Evolutionary conservation across 2,888 invertebrate genomes (phyloP).

Genomic region (Cryptophagus acutangulus): DNA sequence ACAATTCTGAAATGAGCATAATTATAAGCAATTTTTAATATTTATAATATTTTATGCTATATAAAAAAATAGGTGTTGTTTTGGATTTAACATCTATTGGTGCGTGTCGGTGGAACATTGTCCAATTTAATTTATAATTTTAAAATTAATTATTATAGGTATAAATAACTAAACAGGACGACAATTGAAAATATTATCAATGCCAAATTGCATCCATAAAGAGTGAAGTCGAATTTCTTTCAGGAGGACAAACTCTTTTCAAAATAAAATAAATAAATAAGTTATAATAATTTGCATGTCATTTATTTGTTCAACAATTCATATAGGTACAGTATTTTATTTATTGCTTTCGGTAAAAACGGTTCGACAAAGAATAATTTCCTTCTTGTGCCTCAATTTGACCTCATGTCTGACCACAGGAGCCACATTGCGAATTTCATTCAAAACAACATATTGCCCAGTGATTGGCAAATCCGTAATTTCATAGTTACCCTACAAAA

Average conservation of each 20-base stretch:
- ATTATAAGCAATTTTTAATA: too few relatives aligned
- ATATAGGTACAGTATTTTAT: slow-evolving; percentile 1
- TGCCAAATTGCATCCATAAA: too few relatives aligned
- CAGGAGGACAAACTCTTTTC: neutral
- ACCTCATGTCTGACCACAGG: slow-evolving; percentile 14
- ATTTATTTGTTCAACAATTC: neutral
- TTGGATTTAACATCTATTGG: too few relatives aligned
- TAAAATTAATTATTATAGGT: too few relatives aligned
- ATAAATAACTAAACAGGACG: too few relatives aligned
- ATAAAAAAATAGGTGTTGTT: too few relatives aligned
- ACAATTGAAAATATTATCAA: too few relatives aligned
- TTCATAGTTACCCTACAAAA: slow-evolving; percentile 15
- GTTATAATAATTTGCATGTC: neutral
- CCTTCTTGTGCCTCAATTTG: slow-evolving; percentile 9
- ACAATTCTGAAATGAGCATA: too few relatives aligned
- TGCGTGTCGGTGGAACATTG: too few relatives aligned
- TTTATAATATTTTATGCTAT: too few relatives aligned
- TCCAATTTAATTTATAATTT: too few relatives aligned
- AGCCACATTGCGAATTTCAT: slow-evolving; percentile 12
- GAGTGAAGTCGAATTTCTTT: too few relatives aligned
- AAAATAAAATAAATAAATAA: neutral
- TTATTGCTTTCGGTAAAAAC: slow-evolving; percentile 11
- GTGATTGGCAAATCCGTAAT: slow-evolving; percentile 15
- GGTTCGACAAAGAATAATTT: slow-evolving; percentile 15
- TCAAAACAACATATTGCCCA: slow-evolving; percentile 18